A percentile compares a stretch with the other conserved stretches of the same genome.
Conservation (phyloP, 2,888 invertebrate species). For the Sinotaia quadrata region DNA sequence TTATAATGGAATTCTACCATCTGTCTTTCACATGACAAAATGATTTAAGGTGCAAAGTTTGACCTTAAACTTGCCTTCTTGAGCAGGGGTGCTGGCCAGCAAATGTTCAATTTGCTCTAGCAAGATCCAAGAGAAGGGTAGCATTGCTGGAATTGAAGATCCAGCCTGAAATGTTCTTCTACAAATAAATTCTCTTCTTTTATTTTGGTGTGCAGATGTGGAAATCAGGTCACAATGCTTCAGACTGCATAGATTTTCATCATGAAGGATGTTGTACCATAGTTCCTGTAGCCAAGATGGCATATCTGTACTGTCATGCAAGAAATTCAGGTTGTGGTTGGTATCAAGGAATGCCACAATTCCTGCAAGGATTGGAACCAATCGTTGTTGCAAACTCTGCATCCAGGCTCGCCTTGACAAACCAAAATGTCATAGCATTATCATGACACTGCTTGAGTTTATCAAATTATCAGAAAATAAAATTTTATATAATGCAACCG, state of each 20-base stretch:
- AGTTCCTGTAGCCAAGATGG: conserved; percentile 49
- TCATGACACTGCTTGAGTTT: no score
- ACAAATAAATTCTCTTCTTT: conserved; percentile 46
- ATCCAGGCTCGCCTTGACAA: conserved; percentile 51
- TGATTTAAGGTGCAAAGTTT: no score
- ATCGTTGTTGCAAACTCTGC: conserved; percentile 55
- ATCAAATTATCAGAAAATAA: no score
- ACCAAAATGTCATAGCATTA: no score
- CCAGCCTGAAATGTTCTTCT: conserved; percentile 28
- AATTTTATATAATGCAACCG: no score
- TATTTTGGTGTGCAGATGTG: conserved; percentile 45
- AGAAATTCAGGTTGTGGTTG: conserved; percentile 60
- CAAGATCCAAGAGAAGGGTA: conserved; percentile 65
- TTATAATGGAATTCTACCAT: no score
- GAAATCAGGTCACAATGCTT: conserved; percentile 37
- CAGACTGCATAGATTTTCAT: not conserved
- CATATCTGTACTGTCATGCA: conserved; percentile 24
- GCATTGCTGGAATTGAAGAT: conserved; percentile 38
- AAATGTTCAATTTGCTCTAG: conserved; percentile 35
- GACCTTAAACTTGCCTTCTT: conserved; percentile 3
- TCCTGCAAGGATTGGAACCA: conserved; percentile 62
- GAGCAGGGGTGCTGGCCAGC: not conserved
- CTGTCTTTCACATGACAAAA: no score
- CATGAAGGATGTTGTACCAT: conserved; percentile 51
- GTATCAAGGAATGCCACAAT: conserved; percentile 61